Conservation (phyloP, 2,113 vertebrate genomes). For the Holacanthus passer region DNA sequence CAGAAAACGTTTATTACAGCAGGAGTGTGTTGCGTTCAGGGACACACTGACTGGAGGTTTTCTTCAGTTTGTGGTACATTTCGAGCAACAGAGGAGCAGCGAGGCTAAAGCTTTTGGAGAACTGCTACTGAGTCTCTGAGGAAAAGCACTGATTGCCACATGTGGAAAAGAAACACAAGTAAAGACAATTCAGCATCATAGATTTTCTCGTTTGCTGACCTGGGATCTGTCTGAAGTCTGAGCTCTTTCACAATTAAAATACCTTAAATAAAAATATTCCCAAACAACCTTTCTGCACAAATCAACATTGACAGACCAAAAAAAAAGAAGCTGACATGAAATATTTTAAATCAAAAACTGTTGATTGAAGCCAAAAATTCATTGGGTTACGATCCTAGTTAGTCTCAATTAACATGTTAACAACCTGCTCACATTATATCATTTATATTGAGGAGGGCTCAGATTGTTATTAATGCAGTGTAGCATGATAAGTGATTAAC, state of each 20-base stretch:
- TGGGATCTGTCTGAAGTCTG: background rate
- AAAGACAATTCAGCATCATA: background rate
- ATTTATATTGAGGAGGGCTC: too few species aligned
- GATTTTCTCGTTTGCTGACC: background rate
- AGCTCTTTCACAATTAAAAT: background rate
- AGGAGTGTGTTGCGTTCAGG: conserved; percentile 25
- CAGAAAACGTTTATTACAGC: conserved; percentile 64
- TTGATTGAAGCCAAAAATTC: background rate
- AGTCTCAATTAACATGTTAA: background rate
- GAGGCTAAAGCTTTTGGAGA: background rate
- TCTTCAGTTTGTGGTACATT: conserved; percentile 31
- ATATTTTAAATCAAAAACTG: background rate
- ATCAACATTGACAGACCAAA: background rate
- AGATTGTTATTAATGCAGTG: conserved; percentile 5
- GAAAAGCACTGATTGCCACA: background rate
- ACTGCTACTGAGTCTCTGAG: background rate
- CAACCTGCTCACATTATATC: background rate
- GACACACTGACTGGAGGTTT: conserved; percentile 24
- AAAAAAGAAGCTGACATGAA: background rate
- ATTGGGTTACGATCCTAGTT: too few species aligned
- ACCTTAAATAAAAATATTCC: background rate
- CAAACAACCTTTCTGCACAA: background rate
- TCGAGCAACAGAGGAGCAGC: conserved; percentile 21
- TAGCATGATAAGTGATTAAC: background rate
- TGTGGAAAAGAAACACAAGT: background rate